Evolutionary conservation across 1,140 invertebrate species (phyloP).

Genomic region (Drosophila pseudoobscura): DNA sequence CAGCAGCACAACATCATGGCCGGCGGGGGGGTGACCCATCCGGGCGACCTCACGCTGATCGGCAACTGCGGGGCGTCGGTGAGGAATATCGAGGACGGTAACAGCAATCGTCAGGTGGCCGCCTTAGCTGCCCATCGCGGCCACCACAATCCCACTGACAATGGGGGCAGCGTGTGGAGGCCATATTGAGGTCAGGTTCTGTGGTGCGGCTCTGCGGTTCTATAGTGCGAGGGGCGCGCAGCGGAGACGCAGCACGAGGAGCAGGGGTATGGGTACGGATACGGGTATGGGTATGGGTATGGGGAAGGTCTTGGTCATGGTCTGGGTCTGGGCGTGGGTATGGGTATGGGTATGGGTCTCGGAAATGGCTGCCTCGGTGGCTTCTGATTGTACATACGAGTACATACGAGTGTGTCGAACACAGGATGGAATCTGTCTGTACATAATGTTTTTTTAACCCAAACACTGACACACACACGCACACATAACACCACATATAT

Average conservation of each 20-base stretch:
- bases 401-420: no score
- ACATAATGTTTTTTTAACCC: no score
- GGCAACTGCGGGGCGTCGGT: slow-evolving; percentile 87
- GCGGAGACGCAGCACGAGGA: slow-evolving; percentile 68
- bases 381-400: slow-evolving; percentile 50
- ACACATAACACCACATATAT: neutral
- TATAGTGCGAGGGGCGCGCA: slow-evolving; percentile 76
- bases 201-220: slow-evolving; percentile 82
- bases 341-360: slow-evolving; percentile 2
- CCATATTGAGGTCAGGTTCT: slow-evolving; percentile 84
- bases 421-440: no score
- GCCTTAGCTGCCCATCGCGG: slow-evolving; percentile 85
- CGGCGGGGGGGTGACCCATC: slow-evolving; percentile 82
- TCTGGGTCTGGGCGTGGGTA: slow-evolving; percentile 6
- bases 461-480: no score
- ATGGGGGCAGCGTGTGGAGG: slow-evolving; percentile 87
- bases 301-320: slow-evolving; percentile 16
- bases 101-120: slow-evolving; percentile 83
- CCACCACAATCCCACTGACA: slow-evolving; percentile 87
- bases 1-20: slow-evolving; percentile 85
- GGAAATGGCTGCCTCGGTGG: slow-evolving; percentile 14
- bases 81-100: slow-evolving; percentile 85
- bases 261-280: slow-evolving; percentile 10
- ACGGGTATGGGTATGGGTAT: slow-evolving; percentile 4
- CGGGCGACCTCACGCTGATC: slow-evolving; percentile 85